Evolutionary conservation across 2,113 vertebrate genomes (phyloP).

Genomic region (Anguilla rostrata): DNA sequence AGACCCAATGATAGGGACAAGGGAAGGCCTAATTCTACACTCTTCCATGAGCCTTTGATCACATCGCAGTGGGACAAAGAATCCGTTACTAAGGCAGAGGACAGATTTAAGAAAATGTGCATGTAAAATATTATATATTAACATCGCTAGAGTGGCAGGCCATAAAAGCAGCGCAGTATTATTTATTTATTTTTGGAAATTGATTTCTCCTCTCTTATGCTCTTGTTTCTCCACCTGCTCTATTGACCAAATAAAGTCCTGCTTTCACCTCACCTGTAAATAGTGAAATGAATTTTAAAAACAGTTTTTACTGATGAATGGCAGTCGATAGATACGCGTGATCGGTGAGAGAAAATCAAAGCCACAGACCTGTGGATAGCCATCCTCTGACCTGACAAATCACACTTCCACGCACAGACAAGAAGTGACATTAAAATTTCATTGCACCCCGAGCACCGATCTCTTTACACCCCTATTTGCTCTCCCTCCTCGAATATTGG

Average conservation of each 20-base stretch:
- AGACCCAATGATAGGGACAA: not conserved
- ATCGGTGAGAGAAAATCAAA: slow-evolving; percentile 22
- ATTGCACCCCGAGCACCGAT: slow-evolving; percentile 19
- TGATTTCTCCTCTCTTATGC: not conserved
- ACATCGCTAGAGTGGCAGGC: not conserved
- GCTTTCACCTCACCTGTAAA: not conserved
- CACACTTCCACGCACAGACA: slow-evolving; percentile 29
- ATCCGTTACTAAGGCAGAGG: not conserved
- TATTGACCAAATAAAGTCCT: not conserved
- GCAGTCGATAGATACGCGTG: not conserved
- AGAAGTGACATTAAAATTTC: slow-evolving; percentile 42
- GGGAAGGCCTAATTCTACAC: not conserved
- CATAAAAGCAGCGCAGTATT: not conserved
- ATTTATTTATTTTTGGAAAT: not conserved
- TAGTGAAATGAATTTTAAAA: slow-evolving; percentile 15
- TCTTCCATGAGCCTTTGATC: not conserved
- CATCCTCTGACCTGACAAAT: slow-evolving; percentile 43
- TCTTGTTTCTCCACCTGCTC: not conserved
- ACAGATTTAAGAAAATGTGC: not conserved
- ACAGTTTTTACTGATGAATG: not conserved
- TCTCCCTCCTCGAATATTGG: not conserved
- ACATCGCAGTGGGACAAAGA: not conserved
- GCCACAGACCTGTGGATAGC: slow-evolving; percentile 37
- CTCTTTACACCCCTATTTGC: slow-evolving; percentile 30
- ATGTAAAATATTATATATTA: not conserved